A percentile compares a stretch with the other conserved stretches of the same genome.
These are phyloP conservation scores for Synanthedon formicaeformis DNA, from an alignment of 2,888 invertebrate genomes.

Conservation along the genomic window DNA sequence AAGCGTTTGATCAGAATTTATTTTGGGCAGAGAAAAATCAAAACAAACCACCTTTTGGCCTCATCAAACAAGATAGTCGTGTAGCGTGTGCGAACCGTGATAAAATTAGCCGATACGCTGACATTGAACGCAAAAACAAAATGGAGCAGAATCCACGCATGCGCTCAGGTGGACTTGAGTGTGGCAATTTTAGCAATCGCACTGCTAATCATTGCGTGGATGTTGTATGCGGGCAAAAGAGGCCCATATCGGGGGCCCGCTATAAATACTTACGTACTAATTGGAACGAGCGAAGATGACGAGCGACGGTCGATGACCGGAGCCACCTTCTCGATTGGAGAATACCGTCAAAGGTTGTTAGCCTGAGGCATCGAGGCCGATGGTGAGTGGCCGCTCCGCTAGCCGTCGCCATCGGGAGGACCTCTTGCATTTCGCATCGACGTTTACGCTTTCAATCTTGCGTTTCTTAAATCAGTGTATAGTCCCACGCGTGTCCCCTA, in stretches of 20 bases:
- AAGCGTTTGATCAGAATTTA: constrained; percentile 13
- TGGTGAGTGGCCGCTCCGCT: background rate
- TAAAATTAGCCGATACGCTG: constrained; percentile 69
- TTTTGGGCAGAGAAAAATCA: constrained; percentile 45
- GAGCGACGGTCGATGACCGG: constrained; percentile 47
- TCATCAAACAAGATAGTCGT: constrained; percentile 57
- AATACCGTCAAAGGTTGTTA: constrained; percentile 35
- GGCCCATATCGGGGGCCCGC: constrained; percentile 33
- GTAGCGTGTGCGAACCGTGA: constrained; percentile 53
- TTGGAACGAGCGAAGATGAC: constrained; percentile 38
- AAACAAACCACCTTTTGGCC: constrained; percentile 57
- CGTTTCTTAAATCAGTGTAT: constrained; percentile 1
- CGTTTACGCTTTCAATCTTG: constrained; percentile 1
- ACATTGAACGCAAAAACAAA: constrained; percentile 70
- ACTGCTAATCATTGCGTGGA: constrained; percentile 26
- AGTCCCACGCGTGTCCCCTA: constrained; percentile 1
- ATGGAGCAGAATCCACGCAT: constrained; percentile 54
- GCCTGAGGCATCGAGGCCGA: constrained; percentile 12
- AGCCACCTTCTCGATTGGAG: constrained; percentile 28
- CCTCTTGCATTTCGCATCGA: background rate
- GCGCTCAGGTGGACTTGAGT: constrained; percentile 42
- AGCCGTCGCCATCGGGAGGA: constrained; percentile 1
- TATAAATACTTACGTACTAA: constrained; percentile 27
- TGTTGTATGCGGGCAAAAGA: constrained; percentile 21
- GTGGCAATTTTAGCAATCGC: constrained; percentile 40